Conservation (phyloP, 2,113 vertebrate genomes). For the Gadus chalcogrammus region DNA sequence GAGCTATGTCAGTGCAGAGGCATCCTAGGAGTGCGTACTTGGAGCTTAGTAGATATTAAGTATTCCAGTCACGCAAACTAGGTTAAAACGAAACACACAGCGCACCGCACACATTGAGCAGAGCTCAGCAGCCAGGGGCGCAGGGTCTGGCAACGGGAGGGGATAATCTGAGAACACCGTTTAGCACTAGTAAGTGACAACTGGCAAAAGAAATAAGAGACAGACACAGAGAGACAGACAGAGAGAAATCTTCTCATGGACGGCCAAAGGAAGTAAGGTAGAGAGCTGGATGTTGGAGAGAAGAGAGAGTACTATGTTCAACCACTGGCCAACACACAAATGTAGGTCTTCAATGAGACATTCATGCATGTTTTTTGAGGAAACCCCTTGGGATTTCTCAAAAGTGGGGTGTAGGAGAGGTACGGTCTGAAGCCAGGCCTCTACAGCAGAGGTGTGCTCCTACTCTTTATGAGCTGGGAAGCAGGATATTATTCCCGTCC, state of each 20-base stretch:
- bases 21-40: conserved; percentile 34
- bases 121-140: conserved; percentile 32
- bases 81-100: conserved; percentile 55
- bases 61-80: conserved; percentile 66
- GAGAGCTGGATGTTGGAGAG: no score
- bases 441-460: conserved; percentile 47
- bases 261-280: not conserved
- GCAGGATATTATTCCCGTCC: conserved; percentile 49
- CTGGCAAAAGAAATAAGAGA: conserved; percentile 8
- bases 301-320: not conserved
- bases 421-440: conserved; percentile 29
- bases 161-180: conserved; percentile 41
- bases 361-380: not conserved
- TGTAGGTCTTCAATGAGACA: not conserved
- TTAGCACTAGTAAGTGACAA: conserved; percentile 33
- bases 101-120: conserved; percentile 45
- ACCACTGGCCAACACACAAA: not conserved
- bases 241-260: not conserved
- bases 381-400: conserved; percentile 4
- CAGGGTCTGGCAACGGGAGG: conserved; percentile 30
- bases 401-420: conserved; percentile 13
- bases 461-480: conserved; percentile 69
- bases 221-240: not conserved
- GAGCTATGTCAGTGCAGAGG: conserved; percentile 6
- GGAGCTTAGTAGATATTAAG: conserved; percentile 55